phyloP scores from a whole-genome alignment of 2,797 vertebrate genomes.

The Coregonus suidteri region DNA sequence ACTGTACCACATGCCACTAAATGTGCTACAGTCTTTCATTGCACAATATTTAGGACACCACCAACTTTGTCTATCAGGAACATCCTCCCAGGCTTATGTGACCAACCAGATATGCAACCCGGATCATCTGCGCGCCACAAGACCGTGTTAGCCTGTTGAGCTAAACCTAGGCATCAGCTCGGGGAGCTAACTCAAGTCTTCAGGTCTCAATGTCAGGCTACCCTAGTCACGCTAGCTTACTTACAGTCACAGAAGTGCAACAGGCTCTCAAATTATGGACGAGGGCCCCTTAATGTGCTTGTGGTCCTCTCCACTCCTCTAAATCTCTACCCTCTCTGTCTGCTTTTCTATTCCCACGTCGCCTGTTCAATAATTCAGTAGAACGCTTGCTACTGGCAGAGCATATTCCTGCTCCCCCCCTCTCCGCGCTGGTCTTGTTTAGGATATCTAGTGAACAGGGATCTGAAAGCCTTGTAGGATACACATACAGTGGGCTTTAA shows the following conservation, averaged over 20 bases:
- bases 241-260: background rate
- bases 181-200: background rate
- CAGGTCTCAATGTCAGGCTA: background rate
- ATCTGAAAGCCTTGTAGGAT: conserved; percentile 14
- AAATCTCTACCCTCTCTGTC: conserved; percentile 24
- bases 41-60: background rate
- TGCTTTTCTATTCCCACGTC: conserved; percentile 31
- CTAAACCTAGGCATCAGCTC: background rate
- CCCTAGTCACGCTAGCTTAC: background rate
- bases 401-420: conserved; percentile 15
- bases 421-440: conserved; percentile 8
- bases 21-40: background rate
- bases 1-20: background rate
- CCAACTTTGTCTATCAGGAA: background rate
- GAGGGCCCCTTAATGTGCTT: background rate
- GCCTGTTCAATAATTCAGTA: conserved; percentile 59
- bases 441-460: conserved; percentile 23
- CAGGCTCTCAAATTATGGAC: background rate
- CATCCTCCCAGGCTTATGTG: background rate
- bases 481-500: background rate
- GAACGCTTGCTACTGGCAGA: conserved; percentile 19
- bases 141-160: background rate
- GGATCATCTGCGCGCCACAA: background rate
- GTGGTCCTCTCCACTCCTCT: background rate
- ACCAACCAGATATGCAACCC: background rate